Evolutionary conservation across 2,797 vertebrate species (phyloP).

Genomic region (Champsocephalus esox): DNA sequence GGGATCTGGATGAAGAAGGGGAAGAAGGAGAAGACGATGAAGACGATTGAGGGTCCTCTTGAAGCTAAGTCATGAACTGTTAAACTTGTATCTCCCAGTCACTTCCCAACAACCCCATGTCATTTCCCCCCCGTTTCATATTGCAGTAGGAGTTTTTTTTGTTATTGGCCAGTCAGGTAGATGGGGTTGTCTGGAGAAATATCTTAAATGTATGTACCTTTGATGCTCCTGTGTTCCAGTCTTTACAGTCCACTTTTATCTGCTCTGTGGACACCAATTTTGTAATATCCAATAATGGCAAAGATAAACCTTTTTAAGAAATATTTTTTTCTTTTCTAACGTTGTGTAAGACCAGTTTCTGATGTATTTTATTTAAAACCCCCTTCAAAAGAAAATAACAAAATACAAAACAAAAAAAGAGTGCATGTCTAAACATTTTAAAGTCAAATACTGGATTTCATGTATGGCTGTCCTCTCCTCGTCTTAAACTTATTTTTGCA

Average conservation of each 20-base stretch:
- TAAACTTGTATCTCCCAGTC: slow-evolving; percentile 87
- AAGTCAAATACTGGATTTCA: slow-evolving; percentile 88
- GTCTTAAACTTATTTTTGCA: slow-evolving; percentile 75
- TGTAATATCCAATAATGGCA: slow-evolving; percentile 82
- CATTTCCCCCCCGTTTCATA: slow-evolving; percentile 41
- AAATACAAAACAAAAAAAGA: slow-evolving; percentile 77
- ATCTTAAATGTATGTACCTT: slow-evolving; percentile 75
- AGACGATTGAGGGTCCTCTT: slow-evolving; percentile 74
- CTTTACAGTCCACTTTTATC: slow-evolving; percentile 80
- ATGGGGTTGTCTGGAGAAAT: slow-evolving; percentile 64
- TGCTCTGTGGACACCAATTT: slow-evolving; percentile 79
- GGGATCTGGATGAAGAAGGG: slow-evolving; percentile 96
- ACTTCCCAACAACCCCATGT: slow-evolving; percentile 69
- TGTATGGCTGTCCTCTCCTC: slow-evolving; percentile 77
- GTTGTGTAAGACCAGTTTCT: slow-evolving; percentile 77
- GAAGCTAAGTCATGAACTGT: slow-evolving; percentile 92
- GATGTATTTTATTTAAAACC: slow-evolving; percentile 80
- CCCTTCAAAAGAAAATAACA: slow-evolving; percentile 60
- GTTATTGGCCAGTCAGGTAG: slow-evolving; percentile 80
- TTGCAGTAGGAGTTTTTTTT: slow-evolving; percentile 47
- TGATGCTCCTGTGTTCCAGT: slow-evolving; percentile 75
- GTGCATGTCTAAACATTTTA: slow-evolving; percentile 88
- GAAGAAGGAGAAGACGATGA: slow-evolving; percentile 97
- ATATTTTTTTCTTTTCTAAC: slow-evolving; percentile 75
- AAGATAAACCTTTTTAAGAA: slow-evolving; percentile 79